These are phyloP conservation scores for Kryptopterus vitreolus DNA, from an alignment of 2,797 vertebrate genomes.

Conservation along the genomic window DNA sequence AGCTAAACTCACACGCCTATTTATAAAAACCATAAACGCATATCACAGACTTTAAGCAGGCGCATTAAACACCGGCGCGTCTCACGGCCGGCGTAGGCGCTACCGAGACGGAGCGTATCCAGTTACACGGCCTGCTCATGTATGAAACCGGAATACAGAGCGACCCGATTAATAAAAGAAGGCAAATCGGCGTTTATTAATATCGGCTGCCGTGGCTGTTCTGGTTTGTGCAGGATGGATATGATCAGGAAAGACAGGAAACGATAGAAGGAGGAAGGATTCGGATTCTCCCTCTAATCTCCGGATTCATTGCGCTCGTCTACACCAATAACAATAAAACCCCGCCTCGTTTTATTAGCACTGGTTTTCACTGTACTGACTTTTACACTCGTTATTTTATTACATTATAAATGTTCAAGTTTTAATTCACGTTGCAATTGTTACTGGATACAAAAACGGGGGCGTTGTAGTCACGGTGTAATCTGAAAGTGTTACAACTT, in stretches of 20 bases:
- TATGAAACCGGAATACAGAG: not conserved
- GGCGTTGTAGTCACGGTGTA: no score
- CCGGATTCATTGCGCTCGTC: not conserved
- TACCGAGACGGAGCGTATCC: not conserved
- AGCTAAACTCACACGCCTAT: conserved; percentile 47
- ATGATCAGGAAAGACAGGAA: not conserved
- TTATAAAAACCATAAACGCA: conserved; percentile 47
- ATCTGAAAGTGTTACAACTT: no score
- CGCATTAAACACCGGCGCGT: conserved; percentile 38
- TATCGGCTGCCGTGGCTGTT: not conserved
- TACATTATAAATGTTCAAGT: not conserved
- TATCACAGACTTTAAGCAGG: conserved; percentile 33
- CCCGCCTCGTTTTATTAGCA: not conserved
- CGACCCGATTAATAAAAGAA: not conserved
- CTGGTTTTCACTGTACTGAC: not conserved
- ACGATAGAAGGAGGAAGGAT: not conserved
- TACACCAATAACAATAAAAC: not conserved
- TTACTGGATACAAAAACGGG: not conserved
- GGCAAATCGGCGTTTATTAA: not conserved
- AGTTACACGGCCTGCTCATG: not conserved
- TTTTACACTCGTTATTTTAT: not conserved
- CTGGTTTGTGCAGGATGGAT: not conserved
- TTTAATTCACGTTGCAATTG: not conserved
- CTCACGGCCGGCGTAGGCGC: conserved; percentile 23
- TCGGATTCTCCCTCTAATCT: not conserved